Percentiles rank a stretch among this genome's conserved stretches.
Evolutionary conservation across 2,113 vertebrate genomes (phyloP).

Genomic region (Cyprinodon variegatus): DNA sequence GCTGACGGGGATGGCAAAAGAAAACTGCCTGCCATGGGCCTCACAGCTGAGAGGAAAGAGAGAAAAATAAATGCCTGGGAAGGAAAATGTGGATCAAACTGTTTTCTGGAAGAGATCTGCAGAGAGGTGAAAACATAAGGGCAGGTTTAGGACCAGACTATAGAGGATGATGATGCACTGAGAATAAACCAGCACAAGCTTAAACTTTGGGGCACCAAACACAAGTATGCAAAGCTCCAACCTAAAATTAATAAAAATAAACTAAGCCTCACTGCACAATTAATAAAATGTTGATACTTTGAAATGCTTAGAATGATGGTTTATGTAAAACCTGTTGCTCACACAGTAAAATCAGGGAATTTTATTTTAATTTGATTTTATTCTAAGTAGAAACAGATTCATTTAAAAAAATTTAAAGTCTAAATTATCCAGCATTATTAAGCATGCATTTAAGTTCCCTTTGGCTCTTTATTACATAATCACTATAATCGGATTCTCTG

Average conservation of each 20-base stretch:
- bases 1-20: conserved; percentile 62
- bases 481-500: not conserved
- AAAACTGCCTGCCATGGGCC: conserved; percentile 71
- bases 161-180: not conserved
- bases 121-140: conserved; percentile 30
- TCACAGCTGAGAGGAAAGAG: conserved; percentile 33
- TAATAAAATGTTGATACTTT: not conserved
- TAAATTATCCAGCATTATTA: conserved; percentile 4
- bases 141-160: conserved; percentile 6
- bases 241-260: conserved; percentile 2
- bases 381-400: not conserved
- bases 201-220: not conserved
- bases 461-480: conserved; percentile 7
- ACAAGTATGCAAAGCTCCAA: not conserved
- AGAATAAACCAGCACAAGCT: conserved; percentile 27
- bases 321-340: not conserved
- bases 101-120: conserved; percentile 26
- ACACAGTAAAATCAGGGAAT: not conserved
- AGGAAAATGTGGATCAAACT: conserved; percentile 39
- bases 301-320: not conserved
- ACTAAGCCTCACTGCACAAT: not conserved
- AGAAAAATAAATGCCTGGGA: conserved; percentile 35
- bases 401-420: not conserved
- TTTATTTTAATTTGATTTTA: not conserved
- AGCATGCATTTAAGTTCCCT: conserved; percentile 6